These are phyloP conservation scores for Mnemiopsis leidyi DNA, from an alignment of 37 sponge, comb jelly and placozoan genomes.

Conservation along the genomic window DNA sequence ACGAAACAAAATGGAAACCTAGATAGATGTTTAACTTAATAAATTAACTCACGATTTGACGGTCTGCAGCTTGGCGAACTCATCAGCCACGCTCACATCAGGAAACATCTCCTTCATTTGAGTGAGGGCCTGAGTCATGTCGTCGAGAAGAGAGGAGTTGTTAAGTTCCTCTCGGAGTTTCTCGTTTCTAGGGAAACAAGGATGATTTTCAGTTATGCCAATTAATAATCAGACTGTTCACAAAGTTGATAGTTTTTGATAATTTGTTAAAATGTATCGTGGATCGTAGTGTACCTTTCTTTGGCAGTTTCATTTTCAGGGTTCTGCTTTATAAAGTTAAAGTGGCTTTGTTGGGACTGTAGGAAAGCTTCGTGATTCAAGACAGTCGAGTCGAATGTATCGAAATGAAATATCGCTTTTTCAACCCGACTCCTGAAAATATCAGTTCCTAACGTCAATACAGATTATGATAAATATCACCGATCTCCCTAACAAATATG, in stretches of 20 bases:
- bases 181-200: neutral
- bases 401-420: neutral
- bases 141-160: neutral
- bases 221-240: too few relatives aligned
- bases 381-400: neutral
- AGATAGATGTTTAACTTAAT: too few relatives aligned
- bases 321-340: neutral
- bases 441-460: too few relatives aligned
- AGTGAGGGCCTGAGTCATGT: neutral
- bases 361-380: neutral
- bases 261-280: too few relatives aligned
- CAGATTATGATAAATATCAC: too few relatives aligned
- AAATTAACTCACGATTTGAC: neutral
- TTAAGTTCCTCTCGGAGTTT: conserved; percentile 9
- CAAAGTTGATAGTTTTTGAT: too few relatives aligned
- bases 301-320: conserved; percentile 29
- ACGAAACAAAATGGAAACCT: too few relatives aligned
- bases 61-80: neutral
- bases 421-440: conserved; percentile 1
- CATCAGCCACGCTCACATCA: conserved; percentile 7
- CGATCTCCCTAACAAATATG: too few relatives aligned
- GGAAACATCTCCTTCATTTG: conserved; percentile 13
- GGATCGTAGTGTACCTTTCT: conserved; percentile 40
- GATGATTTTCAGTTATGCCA: too few relatives aligned
- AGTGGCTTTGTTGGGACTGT: neutral